A percentile compares a stretch with the other conserved stretches of the same genome.
Conservation (phyloP, 2,113 vertebrate genomes). For the Nycticorax nycticorax region DNA sequence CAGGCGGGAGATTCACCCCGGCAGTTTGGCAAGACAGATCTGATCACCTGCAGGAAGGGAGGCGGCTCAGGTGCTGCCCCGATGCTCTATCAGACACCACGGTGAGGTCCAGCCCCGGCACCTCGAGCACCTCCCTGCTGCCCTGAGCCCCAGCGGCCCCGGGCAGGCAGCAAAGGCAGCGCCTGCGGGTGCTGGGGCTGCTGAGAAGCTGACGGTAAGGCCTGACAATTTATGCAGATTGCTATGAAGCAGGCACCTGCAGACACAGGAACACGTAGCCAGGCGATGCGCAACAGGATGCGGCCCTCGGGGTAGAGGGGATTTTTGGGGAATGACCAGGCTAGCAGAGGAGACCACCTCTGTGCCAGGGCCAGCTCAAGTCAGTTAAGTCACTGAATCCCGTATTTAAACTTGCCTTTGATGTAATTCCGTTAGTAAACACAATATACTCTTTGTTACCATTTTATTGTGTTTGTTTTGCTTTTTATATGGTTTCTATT, state of each 20-base stretch:
- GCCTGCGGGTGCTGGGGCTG: rapidly evolving
- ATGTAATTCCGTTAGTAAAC: not conserved
- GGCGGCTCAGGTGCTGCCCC: not conserved
- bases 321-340: not conserved
- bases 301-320: not conserved
- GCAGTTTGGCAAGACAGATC: rapidly evolving
- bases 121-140: not conserved
- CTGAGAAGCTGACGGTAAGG: not conserved
- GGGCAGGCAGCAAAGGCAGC: not conserved
- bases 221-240: not conserved
- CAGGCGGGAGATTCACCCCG: not conserved
- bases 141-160: not conserved
- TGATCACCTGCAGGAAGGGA: not conserved
- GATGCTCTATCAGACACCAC: rapidly evolving
- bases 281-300: rapidly evolving
- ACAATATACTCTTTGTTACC: not conserved
- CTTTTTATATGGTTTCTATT: not conserved
- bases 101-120: not conserved
- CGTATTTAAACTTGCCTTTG: not conserved
- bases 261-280: rapidly evolving
- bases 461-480: slow-evolving; percentile 27
- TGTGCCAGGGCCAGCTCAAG: not conserved
- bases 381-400: not conserved
- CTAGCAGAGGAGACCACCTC: not conserved
- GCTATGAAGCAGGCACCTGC: not conserved